Evolutionary conservation across 2,888 invertebrate genomes (phyloP), one percentile per base, ranked within the genome.

Genomic region (Apamea anceps): DNA sequence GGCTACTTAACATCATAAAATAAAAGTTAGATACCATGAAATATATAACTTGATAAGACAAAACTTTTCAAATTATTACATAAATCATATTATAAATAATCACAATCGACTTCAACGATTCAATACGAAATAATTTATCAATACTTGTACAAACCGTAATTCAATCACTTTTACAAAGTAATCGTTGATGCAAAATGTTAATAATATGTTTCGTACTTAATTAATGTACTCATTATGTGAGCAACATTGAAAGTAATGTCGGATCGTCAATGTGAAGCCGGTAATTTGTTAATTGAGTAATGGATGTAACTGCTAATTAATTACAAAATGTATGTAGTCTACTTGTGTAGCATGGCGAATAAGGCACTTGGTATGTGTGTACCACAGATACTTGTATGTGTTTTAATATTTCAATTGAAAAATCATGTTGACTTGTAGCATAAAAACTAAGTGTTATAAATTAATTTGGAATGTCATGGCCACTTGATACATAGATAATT

Each of bases 241-340:
- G 42, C 67, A 25, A 37, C 67, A 65, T 60, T 84, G 32, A 84
- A 84, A 72, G 72, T 84, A 63, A 57, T 57, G 60, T 76, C 8
- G 51, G 51, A 45, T 77, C 65, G 28, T 51, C 37, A 67, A 51
- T 81, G 45, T 77, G 21, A 81, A 63, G 13, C 54, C 15, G 32
- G 54, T 75, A 57, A 85, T 85, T 70, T 66, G 62, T 32, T 83
- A 84, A 83, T 80, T 80, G 70, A 63, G 60, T 80, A 76, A 80
- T 81, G 42, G 21, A 67, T 71, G 62, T 66, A 37, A 48, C 32
- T 67, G 5, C 18, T 63, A 74, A 74, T 82, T 82, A 66, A 77
- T 78, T 65, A 71, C 37, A 28, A 72, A 48, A 32, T 18, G 18
- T 45, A 45, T 21, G 7, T 45, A 72, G 60, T 25, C 25, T 73